Conservation (phyloP, 2,888 invertebrate species). For the Lithophane leautieri region DNA sequence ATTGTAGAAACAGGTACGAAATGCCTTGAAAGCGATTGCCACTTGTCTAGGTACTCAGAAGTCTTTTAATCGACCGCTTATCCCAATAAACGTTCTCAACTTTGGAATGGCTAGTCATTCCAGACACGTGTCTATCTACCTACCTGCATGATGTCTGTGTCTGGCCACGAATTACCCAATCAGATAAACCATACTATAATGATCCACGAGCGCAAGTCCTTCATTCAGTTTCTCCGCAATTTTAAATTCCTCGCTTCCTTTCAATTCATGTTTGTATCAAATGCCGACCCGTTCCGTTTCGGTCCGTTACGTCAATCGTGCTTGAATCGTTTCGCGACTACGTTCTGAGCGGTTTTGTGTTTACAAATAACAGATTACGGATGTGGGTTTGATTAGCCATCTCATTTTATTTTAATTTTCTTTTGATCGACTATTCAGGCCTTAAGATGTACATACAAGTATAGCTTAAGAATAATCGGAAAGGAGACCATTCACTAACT, state of each 20-base stretch:
- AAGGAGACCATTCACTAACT: no score
- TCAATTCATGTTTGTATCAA: constrained; percentile 38
- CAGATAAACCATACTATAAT: neutral
- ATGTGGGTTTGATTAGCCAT: neutral
- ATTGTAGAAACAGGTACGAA: neutral
- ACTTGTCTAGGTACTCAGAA: no score
- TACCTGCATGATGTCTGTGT: neutral
- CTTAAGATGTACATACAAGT: neutral
- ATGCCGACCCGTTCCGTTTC: constrained; percentile 12
- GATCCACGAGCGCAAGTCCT: constrained; percentile 1
- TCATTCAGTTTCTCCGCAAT: constrained; percentile 30
- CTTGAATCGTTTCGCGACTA: neutral
- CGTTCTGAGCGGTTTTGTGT: constrained; percentile 2
- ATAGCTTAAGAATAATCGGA: neutral
- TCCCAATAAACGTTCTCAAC: neutral
- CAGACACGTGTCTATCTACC: no score
- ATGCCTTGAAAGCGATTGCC: neutral
- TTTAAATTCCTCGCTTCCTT: constrained; percentile 48
- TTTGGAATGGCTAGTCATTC: neutral
- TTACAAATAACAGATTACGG: constrained; percentile 27
- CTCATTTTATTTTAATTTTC: neutral
- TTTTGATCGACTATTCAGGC: neutral
- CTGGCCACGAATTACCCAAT: constrained; percentile 38
- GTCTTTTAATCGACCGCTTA: neutral
- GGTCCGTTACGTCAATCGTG: constrained; percentile 30